A percentile compares a stretch with the other conserved stretches of the same genome.
phyloP scores from a whole-genome alignment of 2,888 invertebrate species.

The Ferdinandea cuprea region DNA sequence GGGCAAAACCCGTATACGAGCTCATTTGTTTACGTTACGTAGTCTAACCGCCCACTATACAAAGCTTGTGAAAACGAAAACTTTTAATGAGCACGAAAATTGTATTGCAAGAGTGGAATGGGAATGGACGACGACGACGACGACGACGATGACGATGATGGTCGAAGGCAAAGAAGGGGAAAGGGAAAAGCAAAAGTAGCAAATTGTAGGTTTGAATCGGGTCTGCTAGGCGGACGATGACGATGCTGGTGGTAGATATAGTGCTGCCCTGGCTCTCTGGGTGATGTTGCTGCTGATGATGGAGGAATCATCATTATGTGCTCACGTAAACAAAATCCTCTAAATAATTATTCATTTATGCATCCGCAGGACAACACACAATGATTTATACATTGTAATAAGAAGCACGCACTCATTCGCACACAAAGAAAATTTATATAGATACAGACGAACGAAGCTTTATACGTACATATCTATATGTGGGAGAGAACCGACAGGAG shows the following conservation, averaged over 20 bases:
- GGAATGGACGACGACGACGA: no score
- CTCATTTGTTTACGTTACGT: constrained; percentile 24
- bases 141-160: no score
- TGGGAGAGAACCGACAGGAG: constrained; percentile 50
- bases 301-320: constrained; percentile 62
- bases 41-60: constrained; percentile 33
- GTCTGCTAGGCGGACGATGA: constrained; percentile 9
- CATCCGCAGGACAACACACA: constrained; percentile 67
- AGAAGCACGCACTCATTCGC: constrained; percentile 57
- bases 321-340: constrained; percentile 66
- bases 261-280: background rate
- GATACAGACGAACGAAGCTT: no score
- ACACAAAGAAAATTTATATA: constrained; percentile 44
- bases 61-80: constrained; percentile 66
- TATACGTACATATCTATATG: no score
- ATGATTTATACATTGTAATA: constrained; percentile 66
- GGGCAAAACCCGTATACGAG: constrained; percentile 39
- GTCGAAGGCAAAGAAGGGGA: background rate
- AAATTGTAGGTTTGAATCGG: constrained; percentile 57
- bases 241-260: background rate
- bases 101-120: constrained; percentile 34
- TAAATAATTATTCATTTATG: constrained; percentile 67
- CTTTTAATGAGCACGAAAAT: constrained; percentile 64
- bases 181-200: constrained; percentile 41
- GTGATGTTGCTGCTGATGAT: constrained; percentile 38